Base-by-base conservation (phyloP, 2,888 invertebrate species). In the Drosophila recens region DNA sequence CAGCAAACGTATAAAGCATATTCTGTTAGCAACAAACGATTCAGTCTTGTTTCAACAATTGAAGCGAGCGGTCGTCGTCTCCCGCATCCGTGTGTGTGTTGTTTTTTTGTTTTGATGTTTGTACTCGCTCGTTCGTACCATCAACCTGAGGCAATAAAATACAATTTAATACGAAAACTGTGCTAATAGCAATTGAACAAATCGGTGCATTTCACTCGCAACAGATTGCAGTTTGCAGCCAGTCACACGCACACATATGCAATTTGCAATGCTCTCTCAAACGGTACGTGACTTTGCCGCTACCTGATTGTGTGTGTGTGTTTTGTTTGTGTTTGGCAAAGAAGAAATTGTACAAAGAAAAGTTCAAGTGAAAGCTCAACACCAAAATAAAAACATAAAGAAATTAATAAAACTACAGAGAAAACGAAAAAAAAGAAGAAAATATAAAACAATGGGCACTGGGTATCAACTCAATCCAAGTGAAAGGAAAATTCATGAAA, bases 301-400 rank as follows among this genome's bases (percentile, higher is more conserved):
- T 52, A 77, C 61, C 66, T 66, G 54, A 80, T 64, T 67, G 58
- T 51, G 48, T 58, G 51, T 58, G 67, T 42, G 46, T 67, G 64
- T 54, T 43, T 43, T 67, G 49, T 61, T 54, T 67, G 51, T 52
- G 34, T 52, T 61, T 40, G 17, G 42, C 56, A 36, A 65, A 49
- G 36, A 58, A 63, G 52, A 76, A 67, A 72, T 58, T 63, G 43
- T 48, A 52, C 58, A 62, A 77, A 67, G 64, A 66, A 82, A 79
- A 81, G 75, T 78, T 74, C 40, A 58, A 72, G 80, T 80, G 74
- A 86, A 81, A 80, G 76, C 75, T 48, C 27, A 69, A 34, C 42
- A 30, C 42, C 58, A 48, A 58, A n/a, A n/a, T n/a, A n/a, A n/a
- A 10, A 48, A 64, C 64, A 48, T n/a, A 20, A 23, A 52, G 38